Base-by-base conservation (phyloP, 2,113 vertebrate genomes). In the Cynocephalus volans region DNA sequence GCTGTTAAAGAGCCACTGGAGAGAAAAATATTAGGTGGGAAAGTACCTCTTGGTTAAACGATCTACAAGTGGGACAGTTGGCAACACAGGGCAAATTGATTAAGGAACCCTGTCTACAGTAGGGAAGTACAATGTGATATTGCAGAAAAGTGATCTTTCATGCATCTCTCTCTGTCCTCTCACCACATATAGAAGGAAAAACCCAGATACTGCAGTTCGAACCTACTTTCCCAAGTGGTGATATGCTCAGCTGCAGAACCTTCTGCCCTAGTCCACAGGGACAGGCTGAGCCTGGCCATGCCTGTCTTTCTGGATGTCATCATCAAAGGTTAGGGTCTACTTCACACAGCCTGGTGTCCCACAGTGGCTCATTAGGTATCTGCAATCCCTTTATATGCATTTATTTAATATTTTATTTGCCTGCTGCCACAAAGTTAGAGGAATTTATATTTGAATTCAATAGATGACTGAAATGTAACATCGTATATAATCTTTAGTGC, bases 341-440 rank as follows among this genome's bases (percentile, higher is more conserved):
- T 76, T 85, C 45, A 54, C 23, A 54, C 18, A 67, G n/a, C 26
- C 48, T 33, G 3, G 26, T n/a, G 19, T 33, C 54, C 45, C 72
- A 33, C 23, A 18, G 72, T 60, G 92, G 54, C 64, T 33, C 52
- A 33, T 62, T 64, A 56, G 19, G 14, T 28, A 26, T 67, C 73
- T 31, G 45, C 31, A 14, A 36, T 92, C 54, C 45, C 69, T 86
- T 8, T 52, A 33, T n/a, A n/a, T 18, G 28, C n/a, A 85, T 81
- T 95, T n/a, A 67, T 67, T 88, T 88, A 48, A n/a, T 92, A 52
- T 83, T 56, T 96, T 89, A 70, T 75, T 82, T 95, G 52, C n/a
- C 52, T 90, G 10, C 18, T 85, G 60, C 56, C 65, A 85, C 45
- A 31, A 64, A 85, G 41, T 87, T 52, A 90, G 88, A 85, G 31